Base-by-base conservation (phyloP, 2,113 vertebrate genomes). In the Dipodomys merriami region DNA sequence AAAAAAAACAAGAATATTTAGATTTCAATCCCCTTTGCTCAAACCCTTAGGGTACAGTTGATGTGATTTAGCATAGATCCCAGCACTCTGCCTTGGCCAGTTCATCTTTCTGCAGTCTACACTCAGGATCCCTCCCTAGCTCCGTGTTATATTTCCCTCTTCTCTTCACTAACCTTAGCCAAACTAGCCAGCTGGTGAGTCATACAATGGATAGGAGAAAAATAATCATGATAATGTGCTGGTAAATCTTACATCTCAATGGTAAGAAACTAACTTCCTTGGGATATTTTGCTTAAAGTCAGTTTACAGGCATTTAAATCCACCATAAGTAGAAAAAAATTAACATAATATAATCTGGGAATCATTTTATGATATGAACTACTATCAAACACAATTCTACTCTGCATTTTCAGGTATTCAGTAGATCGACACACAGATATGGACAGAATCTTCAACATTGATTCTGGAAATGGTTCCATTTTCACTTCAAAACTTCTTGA, bases 361-460 rank as follows among this genome's bases (percentile, higher is more conserved):
- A 88, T 96, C 18, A 35, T 60, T 93, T 96, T 91, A 91, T 67
- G 30, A 90, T 96, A 79, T 90, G 78, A 95, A 97, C 67, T 15
- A 97, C 67, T 15, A 95, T 80, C 89, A 96, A 93, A 80, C 92
- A 71, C 86, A 96, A 92, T 73, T 46, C 39, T 92, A 1, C 79
- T 96, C 93, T 97, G 67, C 88, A 39, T 96, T 96, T 98, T 93
- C 98, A 99, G 99, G 97, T 99, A 99, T 97, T 99, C 99, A 65
- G 98, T 99, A 49, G 99, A 99, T 97, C 99, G 99, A 16, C 99
- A 98, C 94, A 99, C 99, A 2, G 99, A 99, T 97, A 99, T 99
- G 99, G 99, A 99, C 98, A 98, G 99, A 93, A 98, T 99, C 95
- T 99, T 99, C 98, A 99, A 99, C 97, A 98, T 99, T 93, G 98